A percentile compares a stretch with the other conserved stretches of the same genome.
Evolutionary conservation across 2,797 vertebrate genomes (phyloP).

Genomic region (Hoplostethus atlanticus): DNA sequence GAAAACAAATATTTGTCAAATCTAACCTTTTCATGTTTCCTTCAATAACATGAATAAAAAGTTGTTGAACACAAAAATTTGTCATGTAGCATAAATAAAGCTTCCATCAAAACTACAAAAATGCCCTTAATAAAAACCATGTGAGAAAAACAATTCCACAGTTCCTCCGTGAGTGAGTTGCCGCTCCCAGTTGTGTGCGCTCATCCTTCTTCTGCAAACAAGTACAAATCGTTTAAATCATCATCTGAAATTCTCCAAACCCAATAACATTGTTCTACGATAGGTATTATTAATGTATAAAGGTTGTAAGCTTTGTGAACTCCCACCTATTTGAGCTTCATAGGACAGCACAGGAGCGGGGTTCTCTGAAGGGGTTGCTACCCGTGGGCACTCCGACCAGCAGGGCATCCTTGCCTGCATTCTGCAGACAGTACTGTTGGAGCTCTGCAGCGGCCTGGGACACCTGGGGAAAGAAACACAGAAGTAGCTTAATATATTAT

Average conservation of each 20-base stretch:
- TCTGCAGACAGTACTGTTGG: conserved; percentile 96
- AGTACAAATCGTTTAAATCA: conserved; percentile 13
- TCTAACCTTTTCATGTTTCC: background rate
- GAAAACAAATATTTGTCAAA: background rate
- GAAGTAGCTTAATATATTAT: background rate
- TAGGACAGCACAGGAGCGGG: conserved; percentile 91
- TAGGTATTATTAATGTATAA: background rate
- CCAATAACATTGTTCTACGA: background rate
- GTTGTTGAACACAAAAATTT: background rate
- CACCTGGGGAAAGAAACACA: conserved; percentile 81
- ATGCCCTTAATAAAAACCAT: background rate
- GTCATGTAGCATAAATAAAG: background rate
- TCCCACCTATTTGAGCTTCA: conserved; percentile 74
- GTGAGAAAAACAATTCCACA: too few species aligned
- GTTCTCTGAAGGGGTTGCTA: conserved; percentile 97
- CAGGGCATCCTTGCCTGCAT: conserved; percentile 94
- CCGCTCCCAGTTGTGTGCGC: conserved; percentile 5
- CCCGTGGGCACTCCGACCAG: conserved; percentile 93
- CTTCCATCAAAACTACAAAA: background rate
- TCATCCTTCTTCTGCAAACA: conserved; percentile 46
- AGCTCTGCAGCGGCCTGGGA: conserved; percentile 97
- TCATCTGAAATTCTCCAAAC: background rate
- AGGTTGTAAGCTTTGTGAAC: background rate
- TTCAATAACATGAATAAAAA: background rate
- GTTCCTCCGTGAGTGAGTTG: conserved; percentile 13